Evolutionary conservation across 64 coral and sea anemone species (phyloP), one percentile per base, ranked within the genome.

Genomic region (Montipora foliosa): DNA sequence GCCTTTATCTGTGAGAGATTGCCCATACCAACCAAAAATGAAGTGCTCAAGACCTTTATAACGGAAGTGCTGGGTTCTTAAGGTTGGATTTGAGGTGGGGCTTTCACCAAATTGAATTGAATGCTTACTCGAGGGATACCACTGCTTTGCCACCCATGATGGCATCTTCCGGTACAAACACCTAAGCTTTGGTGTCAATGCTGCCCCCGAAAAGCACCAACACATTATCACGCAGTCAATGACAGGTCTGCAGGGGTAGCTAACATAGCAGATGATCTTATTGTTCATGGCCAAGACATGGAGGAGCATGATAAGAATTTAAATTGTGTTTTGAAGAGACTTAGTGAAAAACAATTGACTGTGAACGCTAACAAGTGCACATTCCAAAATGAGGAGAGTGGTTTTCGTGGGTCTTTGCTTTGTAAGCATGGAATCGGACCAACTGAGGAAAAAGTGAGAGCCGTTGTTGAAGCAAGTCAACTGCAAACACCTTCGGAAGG

Each of bases 71-170:
- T 37, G 29, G 29, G 29, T 37, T 37, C 29, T 37, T 37, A 1
- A 37, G 2, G 37, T 45, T 45, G 24, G 70, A 75, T 75, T 71
- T 88, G 46, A 2, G 69, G 6, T 59, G 14, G 22, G 45, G 87
- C 5, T 89, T 76, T 62, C 72, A 89, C 48, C 87, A 50, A n/a
- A 89, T 89, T 20, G 86, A 75, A 47, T 64, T 49, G 53, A 24
- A 53, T 74, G 68, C 67, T 49, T 45, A 59, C 6, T 75, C 68
- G 0, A 67, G 86, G 46, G 67, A 88, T 50, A 49, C 75, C 44
- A 88, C 86, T 51, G 71, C 13, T 88, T 88, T 76, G 86, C 69
- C 44, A 88, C 67, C 47, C 79, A 82, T 55, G 48, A 55, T 45
- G 15, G 48, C 6, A 58, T 82, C 24, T 52, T 82, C 37, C 49